Evolutionary conservation across 2,113 vertebrate species (phyloP).

Genomic region (Tamias sibiricus): DNA sequence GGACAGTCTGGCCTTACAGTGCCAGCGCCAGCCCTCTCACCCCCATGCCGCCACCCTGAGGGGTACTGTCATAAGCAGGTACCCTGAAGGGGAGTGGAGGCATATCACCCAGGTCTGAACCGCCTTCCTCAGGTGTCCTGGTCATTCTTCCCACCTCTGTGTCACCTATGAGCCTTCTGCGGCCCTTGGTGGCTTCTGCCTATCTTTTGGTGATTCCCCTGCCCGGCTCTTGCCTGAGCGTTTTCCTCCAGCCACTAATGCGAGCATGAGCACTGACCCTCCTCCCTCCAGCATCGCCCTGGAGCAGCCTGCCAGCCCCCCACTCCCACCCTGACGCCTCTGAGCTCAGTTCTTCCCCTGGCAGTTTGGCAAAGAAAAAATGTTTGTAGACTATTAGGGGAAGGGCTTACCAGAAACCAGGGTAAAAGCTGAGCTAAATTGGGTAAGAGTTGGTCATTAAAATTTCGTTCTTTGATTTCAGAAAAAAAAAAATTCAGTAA

Average conservation of each 20-base stretch:
- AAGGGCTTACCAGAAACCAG: neutral
- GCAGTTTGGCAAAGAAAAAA: neutral
- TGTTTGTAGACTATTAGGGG: neutral
- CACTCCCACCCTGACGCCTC: accelerated
- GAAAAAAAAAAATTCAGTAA: neutral
- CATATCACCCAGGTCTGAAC: neutral
- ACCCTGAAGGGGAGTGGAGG: neutral
- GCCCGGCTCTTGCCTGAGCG: neutral
- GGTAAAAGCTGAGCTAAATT: neutral
- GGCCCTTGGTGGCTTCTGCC: neutral
- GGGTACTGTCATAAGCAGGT: accelerated
- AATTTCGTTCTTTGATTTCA: neutral
- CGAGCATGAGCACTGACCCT: accelerated
- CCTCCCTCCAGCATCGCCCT: neutral
- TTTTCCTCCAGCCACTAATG: neutral
- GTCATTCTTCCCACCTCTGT: neutral
- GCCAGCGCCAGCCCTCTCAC: accelerated
- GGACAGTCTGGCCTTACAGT: neutral
- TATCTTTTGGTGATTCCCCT: neutral
- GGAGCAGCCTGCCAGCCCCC: neutral
- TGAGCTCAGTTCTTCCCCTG: neutral
- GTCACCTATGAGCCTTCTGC: neutral
- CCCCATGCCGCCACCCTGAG: neutral
- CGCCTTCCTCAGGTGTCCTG: neutral
- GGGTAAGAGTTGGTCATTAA: conserved; percentile 34